These are phyloP conservation scores for Carduelis carduelis DNA, from an alignment of 2,797 vertebrate genomes.

Conservation along the genomic window DNA sequence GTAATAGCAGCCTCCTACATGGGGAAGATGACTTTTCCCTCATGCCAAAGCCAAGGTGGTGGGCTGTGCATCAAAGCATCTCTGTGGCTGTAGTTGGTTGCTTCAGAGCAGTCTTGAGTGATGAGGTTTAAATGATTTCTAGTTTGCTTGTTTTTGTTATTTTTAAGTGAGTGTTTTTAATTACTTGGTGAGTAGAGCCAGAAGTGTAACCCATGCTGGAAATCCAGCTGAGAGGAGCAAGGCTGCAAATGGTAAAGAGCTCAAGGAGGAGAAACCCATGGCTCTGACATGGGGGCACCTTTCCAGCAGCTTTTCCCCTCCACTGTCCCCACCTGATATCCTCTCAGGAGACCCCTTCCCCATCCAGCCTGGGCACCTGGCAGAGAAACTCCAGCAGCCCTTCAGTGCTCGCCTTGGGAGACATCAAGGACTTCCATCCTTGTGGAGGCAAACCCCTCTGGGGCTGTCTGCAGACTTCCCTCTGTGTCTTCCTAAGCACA, in stretches of 20 bases:
- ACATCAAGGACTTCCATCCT: not conserved
- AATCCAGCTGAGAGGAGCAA: not conserved
- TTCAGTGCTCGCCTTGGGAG: fast-evolving
- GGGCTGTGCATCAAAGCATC: not conserved
- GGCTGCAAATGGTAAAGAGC: not conserved
- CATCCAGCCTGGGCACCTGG: not conserved
- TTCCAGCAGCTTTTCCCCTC: not conserved
- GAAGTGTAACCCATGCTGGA: not conserved
- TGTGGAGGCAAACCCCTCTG: not conserved
- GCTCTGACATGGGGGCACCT: fast-evolving
- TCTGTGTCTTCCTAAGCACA: not conserved
- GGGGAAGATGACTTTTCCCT: not conserved
- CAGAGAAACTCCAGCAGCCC: not conserved
- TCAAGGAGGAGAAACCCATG: not conserved
- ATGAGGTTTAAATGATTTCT: not conserved
- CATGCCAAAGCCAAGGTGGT: not conserved
- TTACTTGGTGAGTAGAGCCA: not conserved
- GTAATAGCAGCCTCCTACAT: not conserved
- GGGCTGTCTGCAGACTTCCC: not conserved
- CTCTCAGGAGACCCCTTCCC: not conserved
- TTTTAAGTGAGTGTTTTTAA: conserved; percentile 24
- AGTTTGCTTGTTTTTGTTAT: not conserved
- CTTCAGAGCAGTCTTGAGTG: not conserved
- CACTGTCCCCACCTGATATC: fast-evolving
- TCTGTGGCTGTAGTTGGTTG: not conserved